These are phyloP conservation scores for Naja naja DNA, from an alignment of 2,113 vertebrate species.

Conservation along the genomic window DNA sequence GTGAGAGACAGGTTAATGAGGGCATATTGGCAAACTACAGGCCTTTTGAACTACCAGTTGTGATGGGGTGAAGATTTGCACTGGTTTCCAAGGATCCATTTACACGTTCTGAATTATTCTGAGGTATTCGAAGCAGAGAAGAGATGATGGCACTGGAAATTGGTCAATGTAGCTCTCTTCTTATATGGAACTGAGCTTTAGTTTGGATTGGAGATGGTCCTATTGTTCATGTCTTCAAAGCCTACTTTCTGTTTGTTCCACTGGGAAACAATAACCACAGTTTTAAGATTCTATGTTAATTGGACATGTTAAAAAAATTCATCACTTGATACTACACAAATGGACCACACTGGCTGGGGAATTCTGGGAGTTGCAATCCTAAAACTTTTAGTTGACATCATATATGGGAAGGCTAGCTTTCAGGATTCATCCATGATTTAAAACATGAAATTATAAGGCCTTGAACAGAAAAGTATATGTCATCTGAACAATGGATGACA, in stretches of 20 bases:
- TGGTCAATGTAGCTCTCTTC: too few relatives aligned
- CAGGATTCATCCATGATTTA: neutral
- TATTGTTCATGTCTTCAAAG: neutral
- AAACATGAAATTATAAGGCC: neutral
- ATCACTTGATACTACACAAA: neutral
- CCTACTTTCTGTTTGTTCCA: neutral
- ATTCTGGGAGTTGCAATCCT: neutral
- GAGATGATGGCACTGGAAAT: neutral
- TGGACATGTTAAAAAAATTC: neutral
- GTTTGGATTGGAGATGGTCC: neutral
- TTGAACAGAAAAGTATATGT: neutral
- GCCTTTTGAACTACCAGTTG: neutral
- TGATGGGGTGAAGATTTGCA: neutral
- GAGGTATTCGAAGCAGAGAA: neutral
- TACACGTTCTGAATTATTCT: neutral
- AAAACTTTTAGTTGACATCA: neutral
- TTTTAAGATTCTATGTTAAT: neutral
- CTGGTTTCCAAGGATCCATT: neutral
- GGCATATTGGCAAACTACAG: neutral
- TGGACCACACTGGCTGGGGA: neutral
- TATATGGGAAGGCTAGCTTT: neutral
- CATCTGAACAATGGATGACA: neutral
- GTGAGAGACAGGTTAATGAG: neutral
- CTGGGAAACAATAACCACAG: neutral
- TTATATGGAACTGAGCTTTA: neutral